Evolutionary conservation across 1,140 invertebrate species (phyloP), one percentile per base, ranked within the genome.

Genomic region (Zaprionus capensis): DNA sequence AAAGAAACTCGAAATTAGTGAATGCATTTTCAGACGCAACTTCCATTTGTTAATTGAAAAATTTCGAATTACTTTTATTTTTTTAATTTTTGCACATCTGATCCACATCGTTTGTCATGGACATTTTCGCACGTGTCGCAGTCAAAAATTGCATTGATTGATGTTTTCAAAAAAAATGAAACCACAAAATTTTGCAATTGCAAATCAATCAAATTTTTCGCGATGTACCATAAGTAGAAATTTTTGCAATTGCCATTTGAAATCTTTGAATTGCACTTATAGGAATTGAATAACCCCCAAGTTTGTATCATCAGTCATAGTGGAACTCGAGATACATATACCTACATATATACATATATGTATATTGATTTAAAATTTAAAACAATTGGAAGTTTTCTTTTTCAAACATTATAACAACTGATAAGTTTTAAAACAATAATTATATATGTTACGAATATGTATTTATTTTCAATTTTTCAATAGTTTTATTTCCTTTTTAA

Each of bases 191-290:
- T 63, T 74, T 28, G 26, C 76, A 74, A 69, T 74, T 65, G 64
- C 55, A 53, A 67, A 85, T 85, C 82, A 81, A 85, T 85, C 82
- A 83, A 83, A 70, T 31, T 74, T 84, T 83, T 20, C 31, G 81
- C 81, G 34, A 63, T 34, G 62, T 36, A 22, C 36, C n/a, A 28
- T 1, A 57, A 57, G 34, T 34, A 31, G 6, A 57, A 2, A 56
- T 67, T 66, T 53, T 59, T 28, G 17, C 22, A 22, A 14, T 0
- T 15, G 24, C 15, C 41, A 46, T 7, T 17, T 46, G n/a, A 46
- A 46, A 46, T 46, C 15, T 44, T 44, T 6, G 41, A 44, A 46
- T 58, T 57, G 77, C 53, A 58, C 36, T 38, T 38, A 38, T 38
- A 38, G 14, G 5, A 15, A 38, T 38, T 38, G 14, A 38, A 38